phyloP scores from a whole-genome alignment of 2,888 invertebrate species.

The Antheraea yamamai region DNA sequence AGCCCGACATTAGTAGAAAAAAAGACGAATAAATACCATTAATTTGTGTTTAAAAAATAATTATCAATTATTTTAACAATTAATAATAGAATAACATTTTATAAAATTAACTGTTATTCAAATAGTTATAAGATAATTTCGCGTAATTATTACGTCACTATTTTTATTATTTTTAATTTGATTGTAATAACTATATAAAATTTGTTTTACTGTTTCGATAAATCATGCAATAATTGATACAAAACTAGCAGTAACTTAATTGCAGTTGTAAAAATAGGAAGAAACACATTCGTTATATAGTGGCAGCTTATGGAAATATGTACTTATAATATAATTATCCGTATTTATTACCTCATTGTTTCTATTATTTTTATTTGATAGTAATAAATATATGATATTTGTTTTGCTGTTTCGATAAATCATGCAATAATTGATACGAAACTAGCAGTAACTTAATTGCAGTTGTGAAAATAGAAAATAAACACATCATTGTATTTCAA shows the following conservation, averaged over 20 bases:
- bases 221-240: neutral
- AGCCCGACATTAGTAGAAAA: neutral
- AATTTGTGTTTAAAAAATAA: neutral
- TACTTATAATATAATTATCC: neutral
- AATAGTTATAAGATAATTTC: neutral
- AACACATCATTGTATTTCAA: neutral
- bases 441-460: neutral
- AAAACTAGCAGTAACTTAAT: neutral
- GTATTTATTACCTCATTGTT: neutral
- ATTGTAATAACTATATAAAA: too few relatives aligned
- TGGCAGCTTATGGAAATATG: too few relatives aligned
- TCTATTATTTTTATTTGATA: neutral
- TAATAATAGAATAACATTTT: neutral
- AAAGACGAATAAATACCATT: neutral
- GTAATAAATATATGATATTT: neutral
- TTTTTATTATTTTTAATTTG: too few relatives aligned
- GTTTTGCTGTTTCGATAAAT: neutral
- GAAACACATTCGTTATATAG: too few relatives aligned
- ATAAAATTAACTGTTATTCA: neutral
- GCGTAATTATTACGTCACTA: neutral
- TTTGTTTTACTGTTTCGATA: too few relatives aligned
- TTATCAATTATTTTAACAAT: neutral
- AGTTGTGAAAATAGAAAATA: neutral
- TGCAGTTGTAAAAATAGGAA: too few relatives aligned
- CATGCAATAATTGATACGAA: neutral